These are phyloP conservation scores for Upupa epops DNA, from an alignment of 2,113 vertebrate species.

Conservation along the genomic window DNA sequence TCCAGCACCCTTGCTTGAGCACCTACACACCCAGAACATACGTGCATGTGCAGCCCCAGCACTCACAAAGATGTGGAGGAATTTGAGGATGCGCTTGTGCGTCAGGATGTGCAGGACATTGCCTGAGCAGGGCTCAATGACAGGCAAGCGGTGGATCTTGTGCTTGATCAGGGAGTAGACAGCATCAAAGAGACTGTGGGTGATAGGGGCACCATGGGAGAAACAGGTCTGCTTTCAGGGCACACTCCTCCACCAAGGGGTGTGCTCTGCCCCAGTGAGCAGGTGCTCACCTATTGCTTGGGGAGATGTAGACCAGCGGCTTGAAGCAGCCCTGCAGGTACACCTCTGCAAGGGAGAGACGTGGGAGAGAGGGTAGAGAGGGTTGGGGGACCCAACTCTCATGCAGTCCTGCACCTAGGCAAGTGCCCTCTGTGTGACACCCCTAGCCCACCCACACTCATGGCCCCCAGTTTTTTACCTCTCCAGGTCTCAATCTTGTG, in stretches of 20 bases:
- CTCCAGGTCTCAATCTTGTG: conserved; percentile 99
- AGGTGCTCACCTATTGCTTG: conserved; percentile 83
- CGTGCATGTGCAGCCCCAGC: accelerated
- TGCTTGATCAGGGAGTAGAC: conserved; percentile 91
- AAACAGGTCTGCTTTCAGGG: not conserved
- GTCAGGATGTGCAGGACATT: conserved; percentile 93
- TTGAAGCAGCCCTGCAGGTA: conserved; percentile 87
- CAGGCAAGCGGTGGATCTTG: conserved; percentile 94
- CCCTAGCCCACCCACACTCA: not conserved
- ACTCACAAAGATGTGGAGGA: conserved; percentile 91
- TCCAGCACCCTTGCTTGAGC: not conserved
- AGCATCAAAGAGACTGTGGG: conserved; percentile 89
- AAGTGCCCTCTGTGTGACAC: accelerated
- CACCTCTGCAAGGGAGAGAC: conserved; percentile 78
- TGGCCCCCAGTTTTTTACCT: conserved; percentile 71
- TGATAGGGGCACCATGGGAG: not conserved
- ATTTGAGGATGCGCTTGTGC: conserved; percentile 95
- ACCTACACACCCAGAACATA: accelerated
- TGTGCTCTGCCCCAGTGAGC: not conserved
- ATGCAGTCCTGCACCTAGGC: not conserved
- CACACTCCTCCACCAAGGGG: accelerated
- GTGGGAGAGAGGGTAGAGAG: not conserved
- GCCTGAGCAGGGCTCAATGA: conserved; percentile 91
- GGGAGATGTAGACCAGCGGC: conserved; percentile 87
- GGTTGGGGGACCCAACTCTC: too few relatives aligned